Base-by-base conservation (phyloP, 2,113 vertebrate species). In the Crotalus horridus region DNA sequence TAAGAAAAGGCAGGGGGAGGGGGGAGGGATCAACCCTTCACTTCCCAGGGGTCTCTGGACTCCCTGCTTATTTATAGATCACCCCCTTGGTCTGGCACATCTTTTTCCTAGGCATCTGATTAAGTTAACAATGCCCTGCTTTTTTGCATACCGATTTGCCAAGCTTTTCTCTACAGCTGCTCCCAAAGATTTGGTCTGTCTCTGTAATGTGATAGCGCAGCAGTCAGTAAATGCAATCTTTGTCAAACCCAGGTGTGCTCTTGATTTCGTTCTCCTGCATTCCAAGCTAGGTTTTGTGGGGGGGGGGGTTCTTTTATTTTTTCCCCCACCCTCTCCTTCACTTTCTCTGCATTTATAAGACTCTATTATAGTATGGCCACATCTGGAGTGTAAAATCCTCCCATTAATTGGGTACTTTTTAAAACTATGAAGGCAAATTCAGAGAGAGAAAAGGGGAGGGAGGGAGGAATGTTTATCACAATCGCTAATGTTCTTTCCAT, bases 41-140 rank as follows among this genome's bases (percentile, higher is more conserved):
- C 97, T 96, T 96, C 95, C 97, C 96, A 96, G 98, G 97, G 97
- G 0, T 81, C 97, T 91, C 96, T 94, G 96, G 97, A 97, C 97
- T 97, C 96, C 96, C 97, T 96, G 97, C 94, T 97, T 96, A 97
- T 96, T 97, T 96, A 97, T 97, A 97, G 97, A 97, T 97, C 98
- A 97, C 97, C 98, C 97, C 97, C 97, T 95, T 96, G 97, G 97
- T 96, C 97, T 98, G 98, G 98, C 98, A 98, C 99, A 98, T 99
- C 98, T 98, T 98, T 98, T 98, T 98, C 98, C 98, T 98, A 98
- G 98, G 98, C 98, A 99, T 99, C 99, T 99, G 99, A 99, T 99
- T 99, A 99, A 99, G 98, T 99, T 99, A 99, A 99, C 99, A 99
- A 99, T 99, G 99, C 98, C 98, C 98, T 98, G 99, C 99, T 99